A percentile compares a stretch with the other conserved stretches of the same genome.
These are phyloP conservation scores for Acipenser ruthenus DNA, from an alignment of 2,797 vertebrate genomes.

Conservation along the genomic window DNA sequence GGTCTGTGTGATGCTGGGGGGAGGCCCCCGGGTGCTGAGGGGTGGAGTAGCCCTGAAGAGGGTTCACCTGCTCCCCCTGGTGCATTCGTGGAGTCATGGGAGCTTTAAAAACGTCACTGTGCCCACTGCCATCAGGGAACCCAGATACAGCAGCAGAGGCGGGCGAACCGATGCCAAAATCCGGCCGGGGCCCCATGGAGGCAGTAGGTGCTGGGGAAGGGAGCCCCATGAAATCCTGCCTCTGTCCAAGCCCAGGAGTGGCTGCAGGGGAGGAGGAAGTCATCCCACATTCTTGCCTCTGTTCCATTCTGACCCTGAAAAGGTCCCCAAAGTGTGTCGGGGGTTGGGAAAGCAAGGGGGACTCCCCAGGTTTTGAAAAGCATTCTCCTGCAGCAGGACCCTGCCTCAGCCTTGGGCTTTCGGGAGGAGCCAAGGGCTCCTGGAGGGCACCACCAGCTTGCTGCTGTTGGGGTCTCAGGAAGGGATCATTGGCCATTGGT, in stretches of 20 bases:
- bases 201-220: conserved; percentile 52
- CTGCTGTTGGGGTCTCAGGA: conserved; percentile 77
- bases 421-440: conserved; percentile 75
- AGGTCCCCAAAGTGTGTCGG: conserved; percentile 68
- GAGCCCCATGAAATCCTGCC: conserved; percentile 57
- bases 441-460: conserved; percentile 63
- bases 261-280: conserved; percentile 53
- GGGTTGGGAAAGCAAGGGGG: conserved; percentile 76
- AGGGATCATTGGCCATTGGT: conserved; percentile 75
- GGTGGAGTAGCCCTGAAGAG: conserved; percentile 47
- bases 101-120: conserved; percentile 80
- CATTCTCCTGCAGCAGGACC: conserved; percentile 31
- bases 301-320: conserved; percentile 36
- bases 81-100: conserved; percentile 88
- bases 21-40: conserved; percentile 66
- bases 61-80: conserved; percentile 77
- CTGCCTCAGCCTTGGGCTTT: conserved; percentile 70
- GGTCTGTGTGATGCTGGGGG: conserved; percentile 69
- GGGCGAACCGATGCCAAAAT: conserved; percentile 54
- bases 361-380: conserved; percentile 45
- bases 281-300: conserved; percentile 52
- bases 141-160: conserved; percentile 55
- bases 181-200: conserved; percentile 39
- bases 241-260: conserved; percentile 53
- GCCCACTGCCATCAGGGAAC: conserved; percentile 58